phyloP scores from a whole-genome alignment of 2,797 vertebrate genomes.

The Ibycter americanus region DNA sequence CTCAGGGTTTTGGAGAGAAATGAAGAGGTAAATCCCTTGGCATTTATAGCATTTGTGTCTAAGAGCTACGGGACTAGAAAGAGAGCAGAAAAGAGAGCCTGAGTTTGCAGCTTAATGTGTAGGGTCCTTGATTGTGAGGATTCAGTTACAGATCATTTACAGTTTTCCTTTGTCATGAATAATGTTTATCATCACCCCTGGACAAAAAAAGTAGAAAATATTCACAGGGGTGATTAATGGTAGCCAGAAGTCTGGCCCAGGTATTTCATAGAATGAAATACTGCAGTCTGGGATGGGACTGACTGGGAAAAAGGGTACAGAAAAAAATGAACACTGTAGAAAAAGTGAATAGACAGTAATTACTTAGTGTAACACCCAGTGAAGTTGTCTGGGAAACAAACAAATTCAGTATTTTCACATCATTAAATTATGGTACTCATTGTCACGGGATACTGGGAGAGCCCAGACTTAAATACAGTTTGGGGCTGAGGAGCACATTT shows the following conservation, averaged over 20 bases:
- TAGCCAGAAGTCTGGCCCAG: not conserved
- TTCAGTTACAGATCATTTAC: not conserved
- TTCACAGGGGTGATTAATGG: rapidly evolving
- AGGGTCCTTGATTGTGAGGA: not conserved
- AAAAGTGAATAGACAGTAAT: not conserved
- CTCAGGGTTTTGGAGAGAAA: not conserved
- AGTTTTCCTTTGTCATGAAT: not conserved
- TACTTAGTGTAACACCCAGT: not conserved
- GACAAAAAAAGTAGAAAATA: not conserved
- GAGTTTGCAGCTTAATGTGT: not conserved
- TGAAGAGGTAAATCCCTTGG: not conserved
- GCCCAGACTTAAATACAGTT: not conserved
- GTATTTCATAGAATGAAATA: not conserved
- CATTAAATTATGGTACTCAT: not conserved
- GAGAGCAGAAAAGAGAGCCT: not conserved
- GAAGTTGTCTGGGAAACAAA: not conserved
- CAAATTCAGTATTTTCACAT: not conserved
- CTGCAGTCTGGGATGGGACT: not conserved
- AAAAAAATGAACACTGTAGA: not conserved
- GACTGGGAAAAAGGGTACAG: not conserved
- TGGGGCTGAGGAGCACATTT: not conserved
- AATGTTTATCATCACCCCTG: not conserved
- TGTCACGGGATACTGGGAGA: not conserved
- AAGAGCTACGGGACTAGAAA: not conserved
- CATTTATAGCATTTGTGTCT: not conserved